Evolutionary conservation across 2,113 vertebrate species (phyloP), one percentile per base, ranked within the genome.

Genomic region (Reinhardtius hippoglossoides): DNA sequence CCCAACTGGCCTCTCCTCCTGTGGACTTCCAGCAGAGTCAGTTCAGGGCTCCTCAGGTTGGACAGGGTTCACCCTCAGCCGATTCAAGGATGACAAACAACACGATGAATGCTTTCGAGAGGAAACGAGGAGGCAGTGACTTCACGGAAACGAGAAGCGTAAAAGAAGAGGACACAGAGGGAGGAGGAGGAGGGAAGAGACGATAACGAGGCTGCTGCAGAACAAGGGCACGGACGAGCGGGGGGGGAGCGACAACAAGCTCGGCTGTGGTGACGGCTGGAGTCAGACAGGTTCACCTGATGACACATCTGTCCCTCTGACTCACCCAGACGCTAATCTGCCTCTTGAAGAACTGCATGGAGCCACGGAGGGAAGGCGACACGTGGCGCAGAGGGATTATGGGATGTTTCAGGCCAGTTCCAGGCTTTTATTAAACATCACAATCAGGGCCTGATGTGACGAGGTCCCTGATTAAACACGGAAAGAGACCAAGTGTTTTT

Each of bases 201-300:
- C 54, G 57, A 52, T 37, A 44, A 75, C 9, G 0, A 24, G 40
- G 46, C 13, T n/a, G 70, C 54, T 18, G 2, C 37, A 57, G 66
- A 86, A 82, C 9, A 18, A 82, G 83, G 81, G n/a, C 76, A 75
- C 73, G 35, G 79, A 63, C 66, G 5, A 72, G 18, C 35, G 37
- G 56, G 15, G 57, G 16, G 52, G 70, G 70, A 31, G 27, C 27
- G 7, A 73, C 35, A 21, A 46, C n/a, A 18, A 76, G 63, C 31
- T 31, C 31, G 31, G 31, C 66, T 78, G 76, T 10, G 57, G 66
- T 24, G 35, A 10, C 61, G 60, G 83, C 55, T 0, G 40, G 21
- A 81, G 58, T 61, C 81, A 74, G 76, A 81, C 81, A 62, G 80
- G 59, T 80, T 87, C 85, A 89, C 87, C 82, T 87, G 77, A 77